phyloP scores from a whole-genome alignment of 2,113 vertebrate genomes.

The Microcebus lehilahytsara region DNA sequence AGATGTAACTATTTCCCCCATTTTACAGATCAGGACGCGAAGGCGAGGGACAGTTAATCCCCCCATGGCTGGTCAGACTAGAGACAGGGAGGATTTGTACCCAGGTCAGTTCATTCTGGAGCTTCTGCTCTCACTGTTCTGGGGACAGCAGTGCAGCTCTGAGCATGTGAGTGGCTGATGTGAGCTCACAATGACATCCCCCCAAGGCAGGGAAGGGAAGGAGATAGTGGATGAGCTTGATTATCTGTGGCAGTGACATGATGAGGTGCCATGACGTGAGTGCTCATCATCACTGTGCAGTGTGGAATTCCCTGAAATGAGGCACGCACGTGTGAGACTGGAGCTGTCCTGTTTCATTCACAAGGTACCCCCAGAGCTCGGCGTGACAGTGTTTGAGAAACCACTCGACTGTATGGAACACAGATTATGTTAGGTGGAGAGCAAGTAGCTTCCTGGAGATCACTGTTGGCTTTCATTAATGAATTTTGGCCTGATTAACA shows the following conservation, averaged over 20 bases:
- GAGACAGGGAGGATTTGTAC: background rate
- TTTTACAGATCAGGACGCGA: background rate
- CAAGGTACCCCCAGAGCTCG: background rate
- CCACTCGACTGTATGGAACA: constrained; percentile 52
- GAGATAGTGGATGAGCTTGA: constrained; percentile 74
- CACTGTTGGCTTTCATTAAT: constrained; percentile 67
- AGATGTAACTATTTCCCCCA: background rate
- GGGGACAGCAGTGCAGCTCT: background rate
- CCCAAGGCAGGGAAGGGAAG: constrained; percentile 33
- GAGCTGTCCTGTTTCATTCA: constrained; percentile 19
- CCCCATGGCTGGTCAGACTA: background rate
- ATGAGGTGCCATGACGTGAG: background rate
- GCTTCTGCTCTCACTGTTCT: background rate
- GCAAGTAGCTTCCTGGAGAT: constrained; percentile 70
- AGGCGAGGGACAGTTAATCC: background rate
- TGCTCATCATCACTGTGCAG: background rate
- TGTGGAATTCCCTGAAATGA: background rate
- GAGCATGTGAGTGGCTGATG: background rate
- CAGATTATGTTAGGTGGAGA: constrained; percentile 67
- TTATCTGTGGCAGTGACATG: constrained; percentile 76
- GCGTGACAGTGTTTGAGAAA: constrained; percentile 57
- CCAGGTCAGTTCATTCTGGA: background rate
- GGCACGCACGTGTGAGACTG: background rate
- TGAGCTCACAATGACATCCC: constrained; percentile 28
- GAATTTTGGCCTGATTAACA: constrained; percentile 69